A percentile compares a stretch with the other conserved stretches of the same genome.
phyloP scores from a whole-genome alignment of 2,797 vertebrate species.

The Fundulus diaphanus region DNA sequence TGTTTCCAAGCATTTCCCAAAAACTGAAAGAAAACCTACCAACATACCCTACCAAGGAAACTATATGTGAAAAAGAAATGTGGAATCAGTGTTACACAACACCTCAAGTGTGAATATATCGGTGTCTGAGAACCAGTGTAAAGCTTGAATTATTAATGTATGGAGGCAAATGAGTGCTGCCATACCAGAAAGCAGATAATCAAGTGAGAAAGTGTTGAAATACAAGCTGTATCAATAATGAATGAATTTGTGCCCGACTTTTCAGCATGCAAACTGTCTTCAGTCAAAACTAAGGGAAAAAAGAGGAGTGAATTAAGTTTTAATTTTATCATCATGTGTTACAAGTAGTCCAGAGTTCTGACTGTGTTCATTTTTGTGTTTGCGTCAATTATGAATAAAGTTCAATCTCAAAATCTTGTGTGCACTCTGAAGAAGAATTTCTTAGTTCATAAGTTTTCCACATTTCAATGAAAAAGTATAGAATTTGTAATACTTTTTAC shows the following conservation, averaged over 20 bases:
- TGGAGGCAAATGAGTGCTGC: constrained; percentile 63
- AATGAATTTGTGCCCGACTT: constrained; percentile 76
- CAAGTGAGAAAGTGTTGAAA: constrained; percentile 73
- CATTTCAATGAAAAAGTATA: neutral
- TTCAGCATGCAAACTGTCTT: constrained; percentile 33
- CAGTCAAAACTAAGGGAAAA: constrained; percentile 50
- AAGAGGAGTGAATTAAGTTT: constrained; percentile 33
- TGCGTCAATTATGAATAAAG: constrained; percentile 34
- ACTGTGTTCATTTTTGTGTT: constrained; percentile 37
- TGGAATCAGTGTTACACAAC: constrained; percentile 46
- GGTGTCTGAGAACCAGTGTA: constrained; percentile 53
- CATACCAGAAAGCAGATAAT: constrained; percentile 72
- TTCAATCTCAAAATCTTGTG: constrained; percentile 19
- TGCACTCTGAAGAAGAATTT: neutral
- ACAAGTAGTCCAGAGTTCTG: constrained; percentile 34
- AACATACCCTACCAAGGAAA: neutral
- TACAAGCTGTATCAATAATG: constrained; percentile 78
- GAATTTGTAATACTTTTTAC: neutral
- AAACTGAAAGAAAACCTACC: neutral
- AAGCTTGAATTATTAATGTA: constrained; percentile 72
- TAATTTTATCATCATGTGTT: constrained; percentile 48
- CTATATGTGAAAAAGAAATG: constrained; percentile 39
- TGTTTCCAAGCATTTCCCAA: neutral
- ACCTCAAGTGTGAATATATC: constrained; percentile 54
- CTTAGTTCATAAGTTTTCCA: neutral